These are phyloP conservation scores for Drosophila eugracilis DNA, from an alignment of 1,140 invertebrate genomes.

Conservation along the genomic window DNA sequence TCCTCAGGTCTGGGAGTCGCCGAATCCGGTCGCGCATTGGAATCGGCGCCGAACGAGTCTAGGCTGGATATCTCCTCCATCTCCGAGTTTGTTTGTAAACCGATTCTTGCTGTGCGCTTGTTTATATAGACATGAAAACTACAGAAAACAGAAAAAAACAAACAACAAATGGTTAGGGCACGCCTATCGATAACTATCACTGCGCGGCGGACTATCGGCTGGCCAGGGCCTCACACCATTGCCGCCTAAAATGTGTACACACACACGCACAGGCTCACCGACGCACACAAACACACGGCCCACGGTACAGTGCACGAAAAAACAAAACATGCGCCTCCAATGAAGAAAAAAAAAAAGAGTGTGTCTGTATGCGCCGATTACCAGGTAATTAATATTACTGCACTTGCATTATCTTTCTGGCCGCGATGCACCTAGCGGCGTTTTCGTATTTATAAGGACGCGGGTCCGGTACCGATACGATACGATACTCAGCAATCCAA, in stretches of 20 bases:
- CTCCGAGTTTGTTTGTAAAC: conserved; percentile 7
- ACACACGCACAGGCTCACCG: conserved; percentile 58
- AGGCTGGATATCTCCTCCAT: conserved; percentile 83
- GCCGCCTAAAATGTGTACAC: conserved; percentile 78
- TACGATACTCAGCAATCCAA: conserved; percentile 7
- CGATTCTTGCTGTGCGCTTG: conserved; percentile 22
- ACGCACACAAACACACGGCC: conserved; percentile 49
- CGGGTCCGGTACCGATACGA: background rate
- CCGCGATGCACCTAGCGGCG: conserved; percentile 44
- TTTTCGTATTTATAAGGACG: conserved; percentile 44
- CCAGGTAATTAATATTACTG: conserved; percentile 7
- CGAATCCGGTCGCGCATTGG: conserved; percentile 62
- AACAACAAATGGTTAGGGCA: conserved; percentile 41
- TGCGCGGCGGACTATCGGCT: conserved; percentile 43
- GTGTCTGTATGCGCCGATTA: conserved; percentile 15
- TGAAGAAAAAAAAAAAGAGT: conserved; percentile 16
- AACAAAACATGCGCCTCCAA: conserved; percentile 80
- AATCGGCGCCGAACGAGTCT: conserved; percentile 76
- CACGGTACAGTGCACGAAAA: conserved; percentile 78
- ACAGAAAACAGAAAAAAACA: conserved; percentile 34
- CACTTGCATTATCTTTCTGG: conserved; percentile 56
- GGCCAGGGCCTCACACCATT: conserved; percentile 72
- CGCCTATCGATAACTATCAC: conserved; percentile 49
- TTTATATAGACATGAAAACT: conserved; percentile 74
- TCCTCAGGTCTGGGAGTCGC: conserved; percentile 61